Evolutionary conservation across 2,113 vertebrate species (phyloP), one percentile per base, ranked within the genome.

Genomic region (Marmota flaviventris): DNA sequence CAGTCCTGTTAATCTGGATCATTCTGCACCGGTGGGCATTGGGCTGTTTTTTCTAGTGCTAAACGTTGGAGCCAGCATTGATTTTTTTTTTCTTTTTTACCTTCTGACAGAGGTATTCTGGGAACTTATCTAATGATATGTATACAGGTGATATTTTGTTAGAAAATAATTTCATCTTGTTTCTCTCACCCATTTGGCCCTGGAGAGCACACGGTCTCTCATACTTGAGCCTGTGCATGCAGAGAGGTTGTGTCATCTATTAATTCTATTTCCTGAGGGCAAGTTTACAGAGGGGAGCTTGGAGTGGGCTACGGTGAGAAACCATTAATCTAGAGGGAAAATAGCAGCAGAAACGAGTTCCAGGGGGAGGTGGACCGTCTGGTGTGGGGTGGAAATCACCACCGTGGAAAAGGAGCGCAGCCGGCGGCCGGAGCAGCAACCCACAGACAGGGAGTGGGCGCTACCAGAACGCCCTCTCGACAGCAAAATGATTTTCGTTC

Each of bases 1-100:
- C 2, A 1, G 4, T 2, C 8, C 24, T 0, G 1, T 8, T 1
- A 0, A 0, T 11, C 58, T 2, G 25, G 76, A 1, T 9, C 58
- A 11, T 22, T 4, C 56, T 20, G 25, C 45, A 1, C 4, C 4
- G 8, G 42, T 4, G 32, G n/a, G n/a, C 18, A 1, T 4, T 32
- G 42, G 29, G 14, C 11, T 29, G 48, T 45, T 13, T 12, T 12
- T 4, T 18, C 81, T 67, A 24, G 45, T 0, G 7, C 48, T 7
- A 0, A 1, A 32, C 8, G 0, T 34, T 3, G 20, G 5, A 3
- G 53, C 17, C 32, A 11, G 56, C 5, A 1, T 5, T 1, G 14
- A 61, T 25, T 8, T 61, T 25, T 61, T 25, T 17, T 11, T 25
- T 63, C 56, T 1, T 56, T 91, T 34, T 16, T 5, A 8, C 11